These are phyloP conservation scores for Delphinapterus leucas DNA, from an alignment of 2,113 vertebrate species.

Conservation along the genomic window DNA sequence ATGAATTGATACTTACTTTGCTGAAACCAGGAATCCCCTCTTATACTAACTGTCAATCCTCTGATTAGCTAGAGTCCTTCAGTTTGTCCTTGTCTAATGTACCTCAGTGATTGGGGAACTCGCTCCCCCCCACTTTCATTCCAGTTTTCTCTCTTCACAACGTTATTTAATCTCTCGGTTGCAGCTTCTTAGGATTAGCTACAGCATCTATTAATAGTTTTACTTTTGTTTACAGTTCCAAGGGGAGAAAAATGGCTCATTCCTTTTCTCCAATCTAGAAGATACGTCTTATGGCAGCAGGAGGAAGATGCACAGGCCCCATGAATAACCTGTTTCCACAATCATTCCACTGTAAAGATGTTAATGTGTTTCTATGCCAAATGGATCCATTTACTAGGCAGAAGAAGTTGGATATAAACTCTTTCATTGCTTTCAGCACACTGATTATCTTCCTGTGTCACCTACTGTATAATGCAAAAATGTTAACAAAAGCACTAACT, in stretches of 20 bases:
- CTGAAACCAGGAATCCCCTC: not conserved
- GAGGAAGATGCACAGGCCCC: constrained; percentile 43
- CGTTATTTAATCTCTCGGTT: constrained; percentile 73
- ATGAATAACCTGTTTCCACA: constrained; percentile 73
- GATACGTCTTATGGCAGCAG: constrained; percentile 64
- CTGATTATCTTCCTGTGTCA: constrained; percentile 73
- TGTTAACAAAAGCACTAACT: constrained; percentile 75
- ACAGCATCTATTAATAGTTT: constrained; percentile 73
- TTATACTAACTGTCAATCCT: not conserved
- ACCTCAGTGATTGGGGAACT: constrained; percentile 23
- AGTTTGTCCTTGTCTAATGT: constrained; percentile 56
- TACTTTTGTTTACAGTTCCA: constrained; percentile 68
- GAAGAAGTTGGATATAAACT: constrained; percentile 75
- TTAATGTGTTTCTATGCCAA: constrained; percentile 71
- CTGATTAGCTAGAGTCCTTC: constrained; percentile 54
- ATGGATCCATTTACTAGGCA: constrained; percentile 73
- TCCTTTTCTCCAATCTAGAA: constrained; percentile 57
- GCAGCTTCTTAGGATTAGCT: constrained; percentile 77
- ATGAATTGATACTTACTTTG: constrained; percentile 39
- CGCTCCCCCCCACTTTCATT: not conserved
- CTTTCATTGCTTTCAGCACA: constrained; percentile 79
- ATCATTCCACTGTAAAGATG: constrained; percentile 63
- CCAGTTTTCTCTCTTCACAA: constrained; percentile 38
- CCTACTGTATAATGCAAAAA: constrained; percentile 74
- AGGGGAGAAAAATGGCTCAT: constrained; percentile 55